Conservation (phyloP, 2,113 vertebrate genomes). For the Heterocephalus glaber region DNA sequence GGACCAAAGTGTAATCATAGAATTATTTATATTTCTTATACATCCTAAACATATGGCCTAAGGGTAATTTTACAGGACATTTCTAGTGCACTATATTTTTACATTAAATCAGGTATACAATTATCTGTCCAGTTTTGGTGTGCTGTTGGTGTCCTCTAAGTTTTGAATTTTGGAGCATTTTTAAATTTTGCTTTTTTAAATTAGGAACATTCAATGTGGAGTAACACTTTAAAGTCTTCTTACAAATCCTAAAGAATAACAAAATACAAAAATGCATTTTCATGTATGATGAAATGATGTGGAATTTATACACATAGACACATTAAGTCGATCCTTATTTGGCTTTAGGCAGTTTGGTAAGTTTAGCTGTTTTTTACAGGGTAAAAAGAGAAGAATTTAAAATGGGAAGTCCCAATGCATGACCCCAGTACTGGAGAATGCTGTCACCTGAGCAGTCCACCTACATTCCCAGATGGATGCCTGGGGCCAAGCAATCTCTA, state of each 20-base stretch:
- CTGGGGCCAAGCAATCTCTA: fast-evolving
- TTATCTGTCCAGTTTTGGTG: neutral
- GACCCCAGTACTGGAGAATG: fast-evolving
- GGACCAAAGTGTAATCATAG: neutral
- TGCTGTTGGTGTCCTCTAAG: too few relatives aligned
- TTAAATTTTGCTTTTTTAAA: neutral
- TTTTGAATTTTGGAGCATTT: neutral
- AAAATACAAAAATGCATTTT: neutral
- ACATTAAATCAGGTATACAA: neutral
- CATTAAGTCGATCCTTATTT: neutral
- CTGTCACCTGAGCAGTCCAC: fast-evolving
- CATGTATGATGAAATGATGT: neutral
- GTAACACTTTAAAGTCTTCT: neutral
- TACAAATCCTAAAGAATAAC: neutral
- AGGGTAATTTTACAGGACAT: neutral
- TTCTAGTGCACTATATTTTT: neutral
- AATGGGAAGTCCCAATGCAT: neutral
- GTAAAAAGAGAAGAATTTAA: neutral
- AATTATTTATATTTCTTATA: neutral
- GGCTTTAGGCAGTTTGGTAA: neutral
- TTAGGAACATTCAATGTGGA: neutral
- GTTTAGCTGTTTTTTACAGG: neutral
- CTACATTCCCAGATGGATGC: neutral
- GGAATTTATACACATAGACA: fast-evolving
- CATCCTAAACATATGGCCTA: neutral